Conservation (phyloP, 1,140 invertebrate species). For the Eumaeus atala region DNA sequence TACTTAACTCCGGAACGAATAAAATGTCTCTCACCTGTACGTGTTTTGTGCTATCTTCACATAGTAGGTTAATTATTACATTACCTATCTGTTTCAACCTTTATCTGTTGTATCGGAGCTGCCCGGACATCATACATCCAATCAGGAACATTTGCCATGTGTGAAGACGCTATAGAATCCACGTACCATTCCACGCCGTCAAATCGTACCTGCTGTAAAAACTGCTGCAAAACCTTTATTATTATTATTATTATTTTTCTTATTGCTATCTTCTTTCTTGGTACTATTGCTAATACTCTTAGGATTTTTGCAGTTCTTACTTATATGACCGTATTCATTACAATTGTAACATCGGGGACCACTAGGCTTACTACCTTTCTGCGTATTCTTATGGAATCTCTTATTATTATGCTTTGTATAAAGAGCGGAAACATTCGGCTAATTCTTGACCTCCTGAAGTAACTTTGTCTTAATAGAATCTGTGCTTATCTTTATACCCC, state of each 20-base stretch:
- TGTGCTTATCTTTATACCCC: constrained; percentile 29
- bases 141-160: constrained; percentile 23
- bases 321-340: constrained; percentile 31
- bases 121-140: constrained; percentile 30
- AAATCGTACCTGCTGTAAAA: constrained; percentile 20
- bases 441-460: constrained; percentile 35
- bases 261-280: no score
- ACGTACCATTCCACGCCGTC: constrained; percentile 30
- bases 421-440: constrained; percentile 20
- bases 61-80: constrained; percentile 18
- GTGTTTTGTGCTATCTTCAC: constrained; percentile 6
- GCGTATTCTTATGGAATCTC: not conserved
- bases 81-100: constrained; percentile 33
- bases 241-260: constrained; percentile 24
- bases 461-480: constrained; percentile 51
- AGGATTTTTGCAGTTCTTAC: no score
- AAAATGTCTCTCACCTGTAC: constrained; percentile 37
- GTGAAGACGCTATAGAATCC: constrained; percentile 30
- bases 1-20: constrained; percentile 28
- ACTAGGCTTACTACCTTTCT: constrained; percentile 23
- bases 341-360: constrained; percentile 27
- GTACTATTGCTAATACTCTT: no score
- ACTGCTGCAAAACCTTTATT: constrained; percentile 27
- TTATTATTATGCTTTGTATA: constrained; percentile 24
- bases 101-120: constrained; percentile 28